Conservation (phyloP, 2,113 vertebrate genomes). For the Damaliscus lunatus region DNA sequence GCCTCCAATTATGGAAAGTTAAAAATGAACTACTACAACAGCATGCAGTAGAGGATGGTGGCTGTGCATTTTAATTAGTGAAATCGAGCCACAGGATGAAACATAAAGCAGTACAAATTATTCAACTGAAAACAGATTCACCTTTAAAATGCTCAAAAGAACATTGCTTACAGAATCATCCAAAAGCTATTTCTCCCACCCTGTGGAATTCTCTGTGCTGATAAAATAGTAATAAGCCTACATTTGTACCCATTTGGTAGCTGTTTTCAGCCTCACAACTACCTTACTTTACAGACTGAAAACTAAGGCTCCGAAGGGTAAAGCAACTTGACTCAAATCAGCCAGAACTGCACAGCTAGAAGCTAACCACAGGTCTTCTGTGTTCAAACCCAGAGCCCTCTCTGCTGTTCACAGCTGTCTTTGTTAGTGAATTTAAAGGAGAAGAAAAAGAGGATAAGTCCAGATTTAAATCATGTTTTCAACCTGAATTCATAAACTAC, state of each 20-base stretch:
- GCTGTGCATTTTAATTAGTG: slow-evolving; percentile 59
- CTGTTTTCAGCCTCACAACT: background rate
- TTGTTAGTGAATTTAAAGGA: background rate
- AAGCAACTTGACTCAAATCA: background rate
- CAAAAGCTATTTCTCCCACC: slow-evolving; percentile 12
- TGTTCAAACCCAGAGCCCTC: background rate
- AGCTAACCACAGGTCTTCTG: background rate
- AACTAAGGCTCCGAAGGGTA: background rate
- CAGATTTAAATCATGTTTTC: background rate
- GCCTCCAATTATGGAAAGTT: slow-evolving; percentile 61
- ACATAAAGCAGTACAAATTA: slow-evolving; percentile 52
- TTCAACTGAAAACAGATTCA: slow-evolving; percentile 47
- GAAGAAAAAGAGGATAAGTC: background rate
- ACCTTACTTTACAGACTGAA: background rate
- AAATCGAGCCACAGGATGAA: slow-evolving; percentile 40
- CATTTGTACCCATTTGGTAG: background rate
- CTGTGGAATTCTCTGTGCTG: background rate
- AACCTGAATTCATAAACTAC: background rate
- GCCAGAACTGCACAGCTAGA: background rate
- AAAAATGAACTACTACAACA: slow-evolving; percentile 54
- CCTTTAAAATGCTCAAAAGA: slow-evolving; percentile 61
- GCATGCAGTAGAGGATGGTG: background rate
- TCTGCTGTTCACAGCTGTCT: background rate
- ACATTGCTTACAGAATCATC: slow-evolving; percentile 21
- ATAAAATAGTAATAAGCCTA: background rate